Conservation (phyloP, 2,797 vertebrate species). For the Clarias platycephalus region DNA sequence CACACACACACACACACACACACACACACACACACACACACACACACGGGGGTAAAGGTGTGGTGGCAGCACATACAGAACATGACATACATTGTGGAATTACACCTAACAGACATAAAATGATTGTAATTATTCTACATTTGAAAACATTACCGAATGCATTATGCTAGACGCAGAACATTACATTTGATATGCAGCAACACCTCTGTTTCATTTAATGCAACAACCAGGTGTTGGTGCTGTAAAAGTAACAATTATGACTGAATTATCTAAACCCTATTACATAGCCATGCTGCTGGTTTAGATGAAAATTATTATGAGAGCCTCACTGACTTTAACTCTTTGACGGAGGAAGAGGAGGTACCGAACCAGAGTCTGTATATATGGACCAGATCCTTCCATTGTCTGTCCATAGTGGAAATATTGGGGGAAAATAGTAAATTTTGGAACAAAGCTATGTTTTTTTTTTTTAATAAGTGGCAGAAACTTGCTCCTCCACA, state of each 20-base stretch:
- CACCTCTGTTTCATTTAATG: constrained; percentile 70
- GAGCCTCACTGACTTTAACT: background rate
- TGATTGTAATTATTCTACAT: constrained; percentile 8
- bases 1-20: constrained; percentile 6
- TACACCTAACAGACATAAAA: background rate
- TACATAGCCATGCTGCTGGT: background rate
- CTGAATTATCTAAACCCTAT: constrained; percentile 1
- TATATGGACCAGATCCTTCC: background rate
- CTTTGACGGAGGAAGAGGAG: too few species aligned
- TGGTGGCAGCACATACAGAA: background rate
- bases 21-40: constrained; percentile 47
- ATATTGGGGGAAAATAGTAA: background rate
- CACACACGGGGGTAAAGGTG: background rate
- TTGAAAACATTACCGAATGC: background rate
- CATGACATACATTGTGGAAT: background rate
- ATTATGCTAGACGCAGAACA: constrained; percentile 15
- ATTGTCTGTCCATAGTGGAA: background rate
- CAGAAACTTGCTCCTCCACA: too few species aligned
- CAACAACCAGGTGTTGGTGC: constrained; percentile 30
- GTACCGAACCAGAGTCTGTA: background rate
- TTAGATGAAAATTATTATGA: background rate
- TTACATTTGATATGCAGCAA: constrained; percentile 45
- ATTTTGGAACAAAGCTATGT: background rate
- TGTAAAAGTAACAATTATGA: constrained; percentile 22
- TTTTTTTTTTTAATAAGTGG: too few species aligned